Conservation (phyloP, 1,140 invertebrate genomes). For the Ephestia elutella region DNA sequence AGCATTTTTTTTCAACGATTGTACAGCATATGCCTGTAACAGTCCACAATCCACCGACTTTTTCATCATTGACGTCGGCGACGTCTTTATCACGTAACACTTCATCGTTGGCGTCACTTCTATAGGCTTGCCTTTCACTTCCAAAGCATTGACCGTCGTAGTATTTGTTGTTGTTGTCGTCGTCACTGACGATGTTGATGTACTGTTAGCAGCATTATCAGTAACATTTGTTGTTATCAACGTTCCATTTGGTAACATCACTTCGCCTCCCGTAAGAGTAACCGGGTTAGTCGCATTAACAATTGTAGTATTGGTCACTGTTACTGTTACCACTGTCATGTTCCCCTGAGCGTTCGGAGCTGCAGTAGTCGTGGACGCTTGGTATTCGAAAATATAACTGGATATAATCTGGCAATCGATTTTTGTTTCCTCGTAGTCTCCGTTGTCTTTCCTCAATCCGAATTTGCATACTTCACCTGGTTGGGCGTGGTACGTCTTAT, state of each 20-base stretch:
- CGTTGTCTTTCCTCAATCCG: constrained; percentile 56
- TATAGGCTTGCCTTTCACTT: constrained; percentile 57
- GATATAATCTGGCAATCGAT: constrained; percentile 62
- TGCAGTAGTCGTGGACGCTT: constrained; percentile 32
- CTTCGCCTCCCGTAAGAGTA: neutral
- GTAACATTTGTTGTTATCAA: constrained; percentile 46
- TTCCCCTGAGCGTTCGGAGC: constrained; percentile 24
- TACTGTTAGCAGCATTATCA: constrained; percentile 18
- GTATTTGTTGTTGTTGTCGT: constrained; percentile 54
- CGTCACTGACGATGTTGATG: constrained; percentile 35
- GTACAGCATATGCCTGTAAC: constrained; percentile 54
- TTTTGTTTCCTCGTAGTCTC: constrained; percentile 63
- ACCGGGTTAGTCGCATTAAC: constrained; percentile 36
- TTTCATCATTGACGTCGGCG: constrained; percentile 43
- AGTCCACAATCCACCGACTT: constrained; percentile 51
- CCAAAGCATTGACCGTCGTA: constrained; percentile 50
- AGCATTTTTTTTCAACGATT: constrained; percentile 52
- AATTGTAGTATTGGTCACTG: constrained; percentile 52
- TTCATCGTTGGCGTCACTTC: constrained; percentile 60
- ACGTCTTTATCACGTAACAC: constrained; percentile 54
- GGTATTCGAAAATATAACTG: constrained; percentile 50
- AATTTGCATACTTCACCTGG: constrained; percentile 63
- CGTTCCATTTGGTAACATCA: constrained; percentile 54
- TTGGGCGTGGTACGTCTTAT: constrained; percentile 39
- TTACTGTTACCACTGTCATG: constrained; percentile 39